Base-by-base conservation (phyloP, 2,888 invertebrate species). In the Pterostichus madidus region DNA sequence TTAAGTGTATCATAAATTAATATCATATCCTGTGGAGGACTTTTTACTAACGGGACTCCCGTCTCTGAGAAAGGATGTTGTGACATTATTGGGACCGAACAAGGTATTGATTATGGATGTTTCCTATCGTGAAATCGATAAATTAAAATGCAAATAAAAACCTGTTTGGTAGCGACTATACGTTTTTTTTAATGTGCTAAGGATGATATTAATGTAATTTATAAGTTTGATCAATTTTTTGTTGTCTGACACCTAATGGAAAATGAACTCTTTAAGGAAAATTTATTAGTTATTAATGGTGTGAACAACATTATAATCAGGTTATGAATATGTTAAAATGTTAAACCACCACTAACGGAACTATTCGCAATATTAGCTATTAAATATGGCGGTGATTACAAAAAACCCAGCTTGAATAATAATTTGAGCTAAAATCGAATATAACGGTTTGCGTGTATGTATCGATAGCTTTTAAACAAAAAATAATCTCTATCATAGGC, bases 1-100 rank as follows among this genome's bases (percentile, higher is more conserved):
- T 71, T 71, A 71, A 71, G 68, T 71, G 68, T 71, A 71, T 44
- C 68, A 71, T 71, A 71, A 71, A 71, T 71, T 71, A 71, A 71
- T 71, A 71, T 71, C 68, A 44, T 17, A 71, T 71, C 68, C 68
- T 71, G 68, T 56, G 17, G 39, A 39, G 39, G 39, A 39, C 39
- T 56, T 56, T 56, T 13, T 56, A 13, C 8, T 56, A 56, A 56
- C 56, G 56, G 56, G 3, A 56, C 17, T 17, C 39, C 39, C 15
- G 17, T 5, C 17, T 15, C 39, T 71, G 68, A 44, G 68, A 71
- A 71, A 71, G 68, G 68, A 71, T 44, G 44, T 39, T 15, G 68
- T 44, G 39, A 17, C 44, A 71, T 56, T 56, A 56, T 56, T 56
- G 2, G 39, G 1, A 39, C 39, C 8, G 56, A 56, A 56, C 56